These are phyloP conservation scores for Brachypodius melanocephalos DNA, from an alignment of 2,113 vertebrate species.

Conservation along the genomic window DNA sequence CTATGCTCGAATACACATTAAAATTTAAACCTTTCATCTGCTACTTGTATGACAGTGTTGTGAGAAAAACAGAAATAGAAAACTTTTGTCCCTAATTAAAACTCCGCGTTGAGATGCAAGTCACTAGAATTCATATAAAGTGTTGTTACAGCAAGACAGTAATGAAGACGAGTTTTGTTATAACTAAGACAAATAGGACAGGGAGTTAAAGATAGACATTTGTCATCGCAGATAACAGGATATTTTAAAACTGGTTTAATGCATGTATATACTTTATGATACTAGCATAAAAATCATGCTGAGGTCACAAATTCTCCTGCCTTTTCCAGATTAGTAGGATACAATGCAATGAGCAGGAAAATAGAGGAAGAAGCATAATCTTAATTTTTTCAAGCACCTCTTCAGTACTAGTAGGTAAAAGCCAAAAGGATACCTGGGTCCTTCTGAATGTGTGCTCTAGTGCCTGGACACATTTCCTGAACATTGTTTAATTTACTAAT, in stretches of 20 bases:
- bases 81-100: conserved; percentile 36
- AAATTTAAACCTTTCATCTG: conserved; percentile 47
- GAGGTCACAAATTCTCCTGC: not conserved
- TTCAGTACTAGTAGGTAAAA: not conserved
- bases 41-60: not conserved
- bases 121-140: not conserved
- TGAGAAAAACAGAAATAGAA: conserved; percentile 14
- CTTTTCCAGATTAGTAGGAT: not conserved
- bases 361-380: not conserved
- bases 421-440: not conserved
- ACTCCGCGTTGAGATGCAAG: not conserved
- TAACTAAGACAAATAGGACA: not conserved
- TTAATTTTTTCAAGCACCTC: not conserved
- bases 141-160: not conserved
- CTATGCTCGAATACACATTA: not conserved
- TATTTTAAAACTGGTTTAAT: not conserved
- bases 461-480: not conserved
- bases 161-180: conserved; percentile 13
- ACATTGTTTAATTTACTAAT: not conserved
- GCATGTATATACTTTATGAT: not conserved
- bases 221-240: not conserved
- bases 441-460: not conserved
- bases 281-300: not conserved
- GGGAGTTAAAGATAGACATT: not conserved
- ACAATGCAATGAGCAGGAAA: not conserved